Evolutionary conservation across 2,797 vertebrate genomes (phyloP).

Genomic region (Coluber constrictor): DNA sequence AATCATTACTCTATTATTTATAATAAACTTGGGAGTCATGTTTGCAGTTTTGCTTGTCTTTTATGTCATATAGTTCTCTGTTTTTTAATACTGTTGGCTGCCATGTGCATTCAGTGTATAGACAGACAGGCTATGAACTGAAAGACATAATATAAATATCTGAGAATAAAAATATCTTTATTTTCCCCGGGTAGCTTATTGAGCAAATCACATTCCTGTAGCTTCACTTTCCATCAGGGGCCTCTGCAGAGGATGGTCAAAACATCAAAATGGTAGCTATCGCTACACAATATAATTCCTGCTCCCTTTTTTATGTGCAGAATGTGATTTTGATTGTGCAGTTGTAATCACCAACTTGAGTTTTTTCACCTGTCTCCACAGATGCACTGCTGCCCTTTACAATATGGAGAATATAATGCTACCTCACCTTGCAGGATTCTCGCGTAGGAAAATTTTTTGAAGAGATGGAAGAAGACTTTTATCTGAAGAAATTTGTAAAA

Average conservation of each 20-base stretch:
- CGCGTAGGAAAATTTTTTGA: background rate
- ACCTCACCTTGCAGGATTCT: background rate
- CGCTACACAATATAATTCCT: background rate
- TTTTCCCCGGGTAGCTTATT: background rate
- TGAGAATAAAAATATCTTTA: background rate
- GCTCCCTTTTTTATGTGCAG: background rate
- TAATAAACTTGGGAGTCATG: background rate
- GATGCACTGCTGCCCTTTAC: background rate
- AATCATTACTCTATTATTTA: background rate
- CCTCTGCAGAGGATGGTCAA: background rate
- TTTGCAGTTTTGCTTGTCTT: background rate
- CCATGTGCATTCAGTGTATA: background rate
- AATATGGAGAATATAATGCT: background rate
- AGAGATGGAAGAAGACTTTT: background rate
- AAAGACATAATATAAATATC: background rate
- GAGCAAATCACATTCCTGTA: background rate
- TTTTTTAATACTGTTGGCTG: background rate
- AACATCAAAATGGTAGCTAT: background rate
- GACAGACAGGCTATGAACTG: background rate
- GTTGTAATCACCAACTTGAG: background rate
- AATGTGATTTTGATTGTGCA: background rate
- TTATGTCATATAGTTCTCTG: background rate
- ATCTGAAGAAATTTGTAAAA: background rate
- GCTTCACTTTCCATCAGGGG: background rate
- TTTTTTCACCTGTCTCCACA: background rate